Evolutionary conservation across 2,888 invertebrate genomes (phyloP).

Genomic region (Lymantria monacha): DNA sequence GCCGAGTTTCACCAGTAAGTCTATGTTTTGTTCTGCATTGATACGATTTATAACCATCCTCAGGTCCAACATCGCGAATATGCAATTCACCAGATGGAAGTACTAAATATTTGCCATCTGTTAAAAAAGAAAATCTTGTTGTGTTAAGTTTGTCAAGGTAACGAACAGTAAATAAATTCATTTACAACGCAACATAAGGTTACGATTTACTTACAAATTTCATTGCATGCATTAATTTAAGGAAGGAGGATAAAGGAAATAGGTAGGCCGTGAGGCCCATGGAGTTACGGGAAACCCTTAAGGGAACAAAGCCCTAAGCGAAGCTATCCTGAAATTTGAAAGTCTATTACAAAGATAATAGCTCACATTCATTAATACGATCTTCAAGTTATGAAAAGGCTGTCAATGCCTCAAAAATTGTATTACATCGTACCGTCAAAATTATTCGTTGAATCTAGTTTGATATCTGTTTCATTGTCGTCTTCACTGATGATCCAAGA

Average conservation of each 20-base stretch:
- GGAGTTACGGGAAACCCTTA: slow-evolving; percentile 67
- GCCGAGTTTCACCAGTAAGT: slow-evolving; percentile 94
- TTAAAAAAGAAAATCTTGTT: slow-evolving; percentile 17
- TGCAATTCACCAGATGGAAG: slow-evolving; percentile 97
- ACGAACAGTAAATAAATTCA: slow-evolving; percentile 17
- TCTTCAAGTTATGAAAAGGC: slow-evolving; percentile 17
- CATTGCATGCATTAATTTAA: slow-evolving; percentile 74
- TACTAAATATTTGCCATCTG: slow-evolving; percentile 97
- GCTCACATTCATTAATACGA: slow-evolving; percentile 5
- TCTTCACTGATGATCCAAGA: slow-evolving; percentile 93
- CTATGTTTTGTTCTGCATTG: slow-evolving; percentile 97
- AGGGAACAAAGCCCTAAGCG: slow-evolving; percentile 54
- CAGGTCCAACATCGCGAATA: slow-evolving; percentile 96
- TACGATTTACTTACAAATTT: slow-evolving; percentile 73
- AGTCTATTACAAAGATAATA: slow-evolving; percentile 5
- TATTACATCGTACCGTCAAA: slow-evolving; percentile 58
- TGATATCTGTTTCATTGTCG: slow-evolving; percentile 72
- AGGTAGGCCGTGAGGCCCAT: slow-evolving; percentile 84
- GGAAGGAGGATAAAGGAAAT: slow-evolving; percentile 78
- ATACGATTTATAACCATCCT: slow-evolving; percentile 96
- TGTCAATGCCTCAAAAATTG: slow-evolving; percentile 19
- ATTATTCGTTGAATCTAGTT: slow-evolving; percentile 61
- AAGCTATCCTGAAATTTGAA: slow-evolving; percentile 11
- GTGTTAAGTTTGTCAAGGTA: slow-evolving; percentile 6
- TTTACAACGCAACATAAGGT: slow-evolving; percentile 59